Evolutionary conservation across 2,888 invertebrate genomes (phyloP).

Genomic region (Drosophila pseudotalamancana): DNA sequence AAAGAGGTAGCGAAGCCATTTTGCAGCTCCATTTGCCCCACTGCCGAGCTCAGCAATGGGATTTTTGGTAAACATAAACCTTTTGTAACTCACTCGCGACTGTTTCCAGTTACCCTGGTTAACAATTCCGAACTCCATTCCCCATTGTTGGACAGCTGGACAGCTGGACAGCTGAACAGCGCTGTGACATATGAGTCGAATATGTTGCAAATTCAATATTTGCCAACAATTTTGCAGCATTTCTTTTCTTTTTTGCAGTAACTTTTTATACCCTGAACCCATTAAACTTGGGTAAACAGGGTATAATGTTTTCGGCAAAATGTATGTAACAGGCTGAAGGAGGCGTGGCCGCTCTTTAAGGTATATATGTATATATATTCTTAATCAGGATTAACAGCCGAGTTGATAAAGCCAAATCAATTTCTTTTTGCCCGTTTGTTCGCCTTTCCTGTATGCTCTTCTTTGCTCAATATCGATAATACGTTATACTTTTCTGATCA

Average conservation of each 20-base stretch:
- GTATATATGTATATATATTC: too few species aligned
- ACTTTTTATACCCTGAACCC: too few species aligned
- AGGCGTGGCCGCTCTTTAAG: too few species aligned
- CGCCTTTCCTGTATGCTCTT: too few species aligned
- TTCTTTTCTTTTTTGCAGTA: slow-evolving; percentile 59
- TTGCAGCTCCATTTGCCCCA: slow-evolving; percentile 10
- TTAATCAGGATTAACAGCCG: too few species aligned
- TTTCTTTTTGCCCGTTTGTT: too few species aligned
- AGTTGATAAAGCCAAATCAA: too few species aligned
- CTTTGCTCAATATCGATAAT: too few species aligned
- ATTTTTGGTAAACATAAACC: slow-evolving; percentile 81
- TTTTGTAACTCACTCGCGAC: slow-evolving; percentile 73
- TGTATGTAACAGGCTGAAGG: too few species aligned
- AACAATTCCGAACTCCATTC: slow-evolving; percentile 1
- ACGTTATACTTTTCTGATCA: too few species aligned
- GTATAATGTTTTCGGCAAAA: too few species aligned
- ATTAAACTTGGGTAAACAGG: too few species aligned
- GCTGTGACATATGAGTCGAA: slow-evolving; percentile 79
- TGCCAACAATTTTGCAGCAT: slow-evolving; percentile 81
- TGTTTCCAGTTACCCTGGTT: slow-evolving; percentile 13
- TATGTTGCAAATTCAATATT: slow-evolving; percentile 84
- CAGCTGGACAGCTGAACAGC: slow-evolving; percentile 8
- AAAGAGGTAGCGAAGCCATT: slow-evolving; percentile 41
- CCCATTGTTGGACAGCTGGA: slow-evolving; percentile 30
- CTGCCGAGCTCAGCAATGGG: slow-evolving; percentile 21